Evolutionary conservation across 2,888 invertebrate genomes (phyloP).

Genomic region (Cephus spinipes): DNA sequence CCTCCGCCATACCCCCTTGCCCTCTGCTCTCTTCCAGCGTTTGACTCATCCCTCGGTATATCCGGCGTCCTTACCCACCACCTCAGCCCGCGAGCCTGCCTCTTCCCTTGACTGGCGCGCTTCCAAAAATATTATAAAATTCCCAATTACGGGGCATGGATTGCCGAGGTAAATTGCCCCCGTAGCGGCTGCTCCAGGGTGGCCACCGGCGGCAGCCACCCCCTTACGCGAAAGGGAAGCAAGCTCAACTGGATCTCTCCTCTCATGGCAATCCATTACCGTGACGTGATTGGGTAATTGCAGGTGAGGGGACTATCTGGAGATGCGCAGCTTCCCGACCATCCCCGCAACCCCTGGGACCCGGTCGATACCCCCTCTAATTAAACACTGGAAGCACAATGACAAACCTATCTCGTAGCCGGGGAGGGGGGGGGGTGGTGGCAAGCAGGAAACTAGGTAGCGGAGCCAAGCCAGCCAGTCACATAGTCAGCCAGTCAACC

Average conservation of each 20-base stretch:
- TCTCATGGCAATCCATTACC: constrained; percentile 61
- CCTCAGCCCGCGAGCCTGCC: constrained; percentile 23
- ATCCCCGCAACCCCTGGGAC: constrained; percentile 30
- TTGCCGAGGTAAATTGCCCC: constrained; percentile 63
- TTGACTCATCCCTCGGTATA: constrained; percentile 25
- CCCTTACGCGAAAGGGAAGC: not conserved
- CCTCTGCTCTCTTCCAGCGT: constrained; percentile 19
- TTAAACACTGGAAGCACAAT: constrained; percentile 61
- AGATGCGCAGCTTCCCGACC: constrained; percentile 46
- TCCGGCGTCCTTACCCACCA: constrained; percentile 15
- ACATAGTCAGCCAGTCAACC: constrained; percentile 2
- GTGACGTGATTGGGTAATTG: constrained; percentile 61
- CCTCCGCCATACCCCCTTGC: constrained; percentile 21
- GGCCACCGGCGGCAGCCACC: constrained; percentile 18
- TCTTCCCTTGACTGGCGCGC: constrained; percentile 54
- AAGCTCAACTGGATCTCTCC: not conserved
- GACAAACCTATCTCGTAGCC: constrained; percentile 57
- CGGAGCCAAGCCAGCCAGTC: not conserved
- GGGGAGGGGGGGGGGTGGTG: constrained; percentile 9
- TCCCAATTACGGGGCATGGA: constrained; percentile 64
- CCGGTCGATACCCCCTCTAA: constrained; percentile 59
- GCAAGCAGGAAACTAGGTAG: constrained; percentile 1
- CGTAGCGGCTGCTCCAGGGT: constrained; percentile 47
- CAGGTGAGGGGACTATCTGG: constrained; percentile 59
- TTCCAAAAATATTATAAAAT: constrained; percentile 66